Evolutionary conservation across 2,113 vertebrate genomes (phyloP), one percentile per base, ranked within the genome.

Genomic region (Corythoichthys intestinalis): DNA sequence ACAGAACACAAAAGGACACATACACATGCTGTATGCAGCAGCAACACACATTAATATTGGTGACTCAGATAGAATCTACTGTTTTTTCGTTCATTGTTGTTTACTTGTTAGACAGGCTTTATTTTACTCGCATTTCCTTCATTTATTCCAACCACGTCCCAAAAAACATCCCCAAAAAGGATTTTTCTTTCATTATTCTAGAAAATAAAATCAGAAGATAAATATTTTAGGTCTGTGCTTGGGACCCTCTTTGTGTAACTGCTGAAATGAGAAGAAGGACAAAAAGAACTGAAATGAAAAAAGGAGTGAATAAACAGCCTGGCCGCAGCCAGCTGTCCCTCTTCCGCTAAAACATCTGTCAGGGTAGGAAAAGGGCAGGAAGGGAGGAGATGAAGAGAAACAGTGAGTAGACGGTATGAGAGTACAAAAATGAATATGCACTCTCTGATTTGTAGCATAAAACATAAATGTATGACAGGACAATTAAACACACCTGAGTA

Each of bases 271-370:
- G 67, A 73, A 67, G 38, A n/a, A 65, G 41, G 15, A 46, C 6
- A 65, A 34, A 54, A n/a, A 20, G 2, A 20, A 75, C 54, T 58
- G 20, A 44, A 69, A 47, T 66, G 47, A 71, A 50, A 76, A 69
- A 58, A 66, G 71, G 74, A 49, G 61, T 73, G 76, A 80, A 75
- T 77, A 74, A 85, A 83, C 74, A 84, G 83, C 85, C 86, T 59
- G 39, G 61, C 72, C 74, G 84, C 79, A 70, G 70, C 81, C 85
- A 90, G 88, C 52, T 87, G 86, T 86, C 86, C 71, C 34, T 69
- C 38, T 49, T 66, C 57, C 74, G 64, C 62, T 79, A 64, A 72
- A 82, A 85, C 86, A 87, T 87, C 80, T 86, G 86, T 75, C 59
- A 61, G 48, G 58, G 53, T 62, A 53, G 37, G 67, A 28, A 78